Evolutionary conservation across 2,797 vertebrate species (phyloP), one percentile per base, ranked within the genome.

Genomic region (Poecilia gillii): DNA sequence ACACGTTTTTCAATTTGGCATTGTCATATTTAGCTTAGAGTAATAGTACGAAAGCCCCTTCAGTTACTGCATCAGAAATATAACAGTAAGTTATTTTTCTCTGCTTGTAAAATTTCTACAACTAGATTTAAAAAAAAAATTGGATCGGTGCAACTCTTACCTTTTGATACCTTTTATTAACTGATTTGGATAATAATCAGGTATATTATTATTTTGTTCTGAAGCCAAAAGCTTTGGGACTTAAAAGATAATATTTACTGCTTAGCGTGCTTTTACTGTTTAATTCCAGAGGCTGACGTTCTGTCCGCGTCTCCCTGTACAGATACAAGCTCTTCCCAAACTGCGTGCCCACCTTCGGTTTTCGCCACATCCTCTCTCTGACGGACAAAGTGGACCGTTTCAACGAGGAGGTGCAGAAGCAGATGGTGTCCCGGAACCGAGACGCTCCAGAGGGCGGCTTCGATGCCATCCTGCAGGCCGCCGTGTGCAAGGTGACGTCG

Each of bases 371-470:
- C 76, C 94, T 99, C 78, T 96, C 98, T 0, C 95, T 99, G 82
- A 99, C 99, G 0, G 98, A 99, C 87, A 95, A 97, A 93, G 98
- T 98, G 0, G 97, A 98, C 83, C 95, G 97, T 49, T 99, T 99
- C 85, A 99, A 99, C 0, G 95, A 98, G 84, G 98, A 99, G 90
- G 98, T 99, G 79, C 97, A 95, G 91, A 99, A 98, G 74, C 98
- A 99, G 95, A 96, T 97, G 90, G 98, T 99, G 28, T 99, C 99
- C 6, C 96, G 98, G 70, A 99, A 99, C 93, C 89, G 98, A 0
- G 99, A 99, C 2, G 99, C 98, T 0, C 98, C 99, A 0, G 99
- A 99, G 90, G 99, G 99, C 0, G 98, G 97, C 0, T 99, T 99
- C 0, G 99, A 99, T 41, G 98, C 99, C 1, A 96, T 99, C 64